phyloP scores from a whole-genome alignment of 2,113 vertebrate genomes.

The Ameiurus melas region DNA sequence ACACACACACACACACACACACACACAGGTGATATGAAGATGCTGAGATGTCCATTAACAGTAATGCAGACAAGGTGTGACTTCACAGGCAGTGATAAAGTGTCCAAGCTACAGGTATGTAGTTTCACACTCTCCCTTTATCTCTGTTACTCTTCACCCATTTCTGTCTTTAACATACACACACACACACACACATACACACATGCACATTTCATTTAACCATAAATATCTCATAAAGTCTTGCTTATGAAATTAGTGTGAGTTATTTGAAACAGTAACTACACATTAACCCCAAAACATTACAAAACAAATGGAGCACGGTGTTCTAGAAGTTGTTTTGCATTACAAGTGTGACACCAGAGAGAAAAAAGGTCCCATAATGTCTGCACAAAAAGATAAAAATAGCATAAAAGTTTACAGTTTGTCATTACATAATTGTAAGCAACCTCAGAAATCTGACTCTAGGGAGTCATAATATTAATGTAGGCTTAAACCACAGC shows the following conservation, averaged over 20 bases:
- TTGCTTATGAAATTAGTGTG: not conserved
- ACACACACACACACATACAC: conserved; percentile 5
- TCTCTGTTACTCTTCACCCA: not conserved
- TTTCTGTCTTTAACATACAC: not conserved
- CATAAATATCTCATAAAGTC: not conserved
- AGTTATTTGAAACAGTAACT: conserved; percentile 1
- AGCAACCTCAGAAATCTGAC: not conserved
- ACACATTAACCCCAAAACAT: not conserved
- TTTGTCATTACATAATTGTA: not conserved
- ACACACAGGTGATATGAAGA: conserved; percentile 6
- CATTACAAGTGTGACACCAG: not conserved
- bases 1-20: conserved; percentile 13
- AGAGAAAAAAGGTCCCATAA: not conserved
- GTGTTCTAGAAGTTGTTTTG: not conserved
- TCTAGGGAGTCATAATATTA: not conserved
- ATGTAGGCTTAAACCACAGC: not conserved
- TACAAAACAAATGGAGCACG: not conserved
- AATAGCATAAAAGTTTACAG: conserved; percentile 22
- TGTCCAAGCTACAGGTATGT: conserved; percentile 17
- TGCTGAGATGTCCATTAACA: conserved; percentile 43
- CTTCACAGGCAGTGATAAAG: conserved; percentile 28
- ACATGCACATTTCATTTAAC: not conserved
- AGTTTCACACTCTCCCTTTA: not conserved
- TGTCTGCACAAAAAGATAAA: not conserved
- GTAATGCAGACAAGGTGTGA: conserved; percentile 26